These are phyloP conservation scores for Dissostichus mawsoni DNA, from an alignment of 2,113 vertebrate species.

Conservation along the genomic window DNA sequence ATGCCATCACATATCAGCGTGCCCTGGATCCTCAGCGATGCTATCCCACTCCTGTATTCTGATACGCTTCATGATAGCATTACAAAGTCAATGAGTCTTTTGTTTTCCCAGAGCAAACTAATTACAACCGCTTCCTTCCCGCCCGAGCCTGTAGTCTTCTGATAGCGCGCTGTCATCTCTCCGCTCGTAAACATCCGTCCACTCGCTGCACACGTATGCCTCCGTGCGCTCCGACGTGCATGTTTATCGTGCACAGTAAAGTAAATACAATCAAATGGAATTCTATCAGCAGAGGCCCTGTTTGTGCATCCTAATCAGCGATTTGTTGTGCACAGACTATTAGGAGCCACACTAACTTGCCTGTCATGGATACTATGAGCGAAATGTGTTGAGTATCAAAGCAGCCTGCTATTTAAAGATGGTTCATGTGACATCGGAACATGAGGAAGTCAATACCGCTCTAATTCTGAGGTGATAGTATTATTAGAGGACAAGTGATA, in stretches of 20 bases:
- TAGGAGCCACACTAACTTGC: conserved; percentile 43
- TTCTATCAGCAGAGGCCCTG: conserved; percentile 1
- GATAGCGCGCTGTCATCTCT: conserved; percentile 65
- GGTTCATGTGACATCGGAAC: conserved; percentile 42
- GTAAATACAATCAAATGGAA: conserved; percentile 37
- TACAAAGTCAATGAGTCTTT: conserved; percentile 65
- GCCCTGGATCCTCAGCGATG: conserved; percentile 26
- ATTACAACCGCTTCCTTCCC: conserved; percentile 74
- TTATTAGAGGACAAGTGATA: conserved; percentile 62
- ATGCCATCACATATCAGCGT: conserved; percentile 34
- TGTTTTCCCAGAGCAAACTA: conserved; percentile 69
- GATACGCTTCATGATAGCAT: conserved; percentile 60
- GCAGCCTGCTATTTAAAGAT: conserved; percentile 69
- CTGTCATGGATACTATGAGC: conserved; percentile 36
- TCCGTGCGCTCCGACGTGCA: not conserved
- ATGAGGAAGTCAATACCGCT: conserved; percentile 62
- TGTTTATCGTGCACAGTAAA: conserved; percentile 10
- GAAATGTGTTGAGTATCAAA: conserved; percentile 35
- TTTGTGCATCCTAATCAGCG: conserved; percentile 31
- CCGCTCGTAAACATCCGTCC: conserved; percentile 50
- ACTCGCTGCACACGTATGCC: not conserved
- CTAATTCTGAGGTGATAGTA: conserved; percentile 60
- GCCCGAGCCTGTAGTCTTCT: conserved; percentile 46
- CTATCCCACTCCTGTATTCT: conserved; percentile 52
- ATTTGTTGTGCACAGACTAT: conserved; percentile 55